Evolutionary conservation across 2,888 invertebrate genomes (phyloP).

Genomic region (Hemicrepidius hirtus): DNA sequence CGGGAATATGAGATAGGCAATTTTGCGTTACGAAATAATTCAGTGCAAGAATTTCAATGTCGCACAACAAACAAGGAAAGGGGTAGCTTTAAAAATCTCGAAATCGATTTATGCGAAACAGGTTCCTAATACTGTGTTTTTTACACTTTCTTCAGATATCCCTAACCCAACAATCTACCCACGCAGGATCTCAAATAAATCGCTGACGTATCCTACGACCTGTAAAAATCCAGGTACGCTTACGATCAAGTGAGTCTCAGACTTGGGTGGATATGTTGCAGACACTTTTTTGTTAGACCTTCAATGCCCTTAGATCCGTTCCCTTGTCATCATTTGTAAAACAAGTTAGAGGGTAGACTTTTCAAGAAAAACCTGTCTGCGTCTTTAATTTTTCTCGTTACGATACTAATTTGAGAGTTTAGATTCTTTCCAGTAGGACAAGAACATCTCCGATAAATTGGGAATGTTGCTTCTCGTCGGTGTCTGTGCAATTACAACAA

Average conservation of each 20-base stretch:
- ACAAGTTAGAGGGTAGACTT: neutral
- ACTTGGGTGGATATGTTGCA: neutral
- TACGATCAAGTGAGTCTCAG: conserved; percentile 20
- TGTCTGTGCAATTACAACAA: conserved; percentile 33
- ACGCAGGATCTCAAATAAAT: conserved; percentile 8
- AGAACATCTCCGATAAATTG: conserved; percentile 34
- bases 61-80: neutral
- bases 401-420: neutral
- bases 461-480: conserved; percentile 19
- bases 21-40: too few species aligned
- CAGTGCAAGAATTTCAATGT: neutral
- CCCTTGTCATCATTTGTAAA: conserved; percentile 34
- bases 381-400: conserved; percentile 5
- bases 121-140: conserved; percentile 7
- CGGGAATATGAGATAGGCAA: neutral
- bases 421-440: conserved; percentile 7
- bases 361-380: neutral
- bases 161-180: conserved; percentile 7
- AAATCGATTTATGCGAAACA: conserved; percentile 21
- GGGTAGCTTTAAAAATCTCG: too few species aligned
- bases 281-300: conserved; percentile 30
- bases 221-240: conserved; percentile 31
- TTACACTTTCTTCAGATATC: conserved; percentile 4
- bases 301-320: conserved; percentile 11
- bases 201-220: conserved; percentile 29